Evolutionary conservation across 2,888 invertebrate species (phyloP), one percentile per base, ranked within the genome.

Genomic region (Idaea dimidiata): DNA sequence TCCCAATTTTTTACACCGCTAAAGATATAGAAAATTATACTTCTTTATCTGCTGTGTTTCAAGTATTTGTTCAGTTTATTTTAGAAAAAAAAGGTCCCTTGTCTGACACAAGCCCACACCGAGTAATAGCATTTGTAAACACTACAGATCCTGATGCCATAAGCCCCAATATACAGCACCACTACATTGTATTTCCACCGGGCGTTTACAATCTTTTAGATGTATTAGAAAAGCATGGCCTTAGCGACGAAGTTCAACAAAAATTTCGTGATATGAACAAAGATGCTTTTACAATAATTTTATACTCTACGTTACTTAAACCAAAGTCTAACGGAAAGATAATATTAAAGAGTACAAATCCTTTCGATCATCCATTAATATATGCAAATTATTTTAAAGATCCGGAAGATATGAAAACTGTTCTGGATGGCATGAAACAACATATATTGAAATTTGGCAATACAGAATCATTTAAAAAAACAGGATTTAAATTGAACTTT

Each of bases 251-350:
- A 61, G 69, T 81, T 57, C 66, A 71, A 43, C 67, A 69, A 55
- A 77, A 81, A 66, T 83, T 82, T 58, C 60, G 72, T 14, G 63
- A 80, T 56, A 58, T 86, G 6, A 88, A 83, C 67, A 70, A 82
- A 55, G 71, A 84, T 16, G 73, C 84, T 53, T 72, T 76, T 54
- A 62, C 83, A 0, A 66, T 94, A 71, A 86, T 93, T 31, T 81
- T 94, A 1, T 87, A 93, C 3, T 94, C 94, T 0, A 84, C 95
- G 10, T 60, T 96, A 59, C 81, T 96, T 79, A 87, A 95, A 62
- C 97, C 97, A 0, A 93, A 91, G 67, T 96, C 96, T 62, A 90
- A 90, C 62, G 97, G 97, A 0, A 89, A 86, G 67, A 83, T 97
- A n/a, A 72, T 93, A 63, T 84, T 99, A 6, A 93, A 92, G 64